Evolutionary conservation across 2,888 invertebrate genomes (phyloP).

Genomic region (Synergus japonicus): DNA sequence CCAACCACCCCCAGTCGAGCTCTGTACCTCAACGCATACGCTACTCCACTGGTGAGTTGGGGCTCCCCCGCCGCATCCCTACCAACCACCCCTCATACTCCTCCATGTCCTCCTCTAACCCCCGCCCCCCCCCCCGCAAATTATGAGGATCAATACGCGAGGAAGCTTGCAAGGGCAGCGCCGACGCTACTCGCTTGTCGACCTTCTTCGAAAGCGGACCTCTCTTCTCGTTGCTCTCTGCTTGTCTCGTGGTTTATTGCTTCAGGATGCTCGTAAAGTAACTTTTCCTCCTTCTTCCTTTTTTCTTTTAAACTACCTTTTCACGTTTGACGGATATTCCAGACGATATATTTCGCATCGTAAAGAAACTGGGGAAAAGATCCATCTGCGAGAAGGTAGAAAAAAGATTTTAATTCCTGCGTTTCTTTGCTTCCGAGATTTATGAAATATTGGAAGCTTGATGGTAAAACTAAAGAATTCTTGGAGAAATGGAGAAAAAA

Average conservation of each 20-base stretch:
- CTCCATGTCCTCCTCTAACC: constrained; percentile 57
- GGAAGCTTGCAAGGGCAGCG: constrained; percentile 74
- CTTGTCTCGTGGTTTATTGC: constrained; percentile 38
- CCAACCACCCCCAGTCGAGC: constrained; percentile 62
- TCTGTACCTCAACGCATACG: constrained; percentile 65
- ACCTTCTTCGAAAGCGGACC: constrained; percentile 70
- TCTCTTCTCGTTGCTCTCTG: constrained; percentile 48
- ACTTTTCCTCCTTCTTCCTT: constrained; percentile 20
- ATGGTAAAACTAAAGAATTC: not conserved
- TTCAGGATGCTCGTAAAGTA: constrained; percentile 37
- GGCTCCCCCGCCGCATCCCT: constrained; percentile 61
- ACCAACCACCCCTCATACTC: constrained; percentile 53
- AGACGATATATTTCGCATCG: constrained; percentile 19
- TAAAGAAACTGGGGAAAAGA: constrained; percentile 1
- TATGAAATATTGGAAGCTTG: not conserved
- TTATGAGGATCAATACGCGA: constrained; percentile 77
- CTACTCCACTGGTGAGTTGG: constrained; percentile 66
- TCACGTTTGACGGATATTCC: constrained; percentile 29
- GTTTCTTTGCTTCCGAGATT: not conserved
- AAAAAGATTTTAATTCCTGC: not conserved
- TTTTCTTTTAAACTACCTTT: constrained; percentile 31
- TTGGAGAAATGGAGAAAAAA: too few relatives aligned
- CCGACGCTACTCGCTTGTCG: constrained; percentile 72
- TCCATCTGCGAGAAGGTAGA: not conserved
- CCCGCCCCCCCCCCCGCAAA: constrained; percentile 69